A percentile compares a stretch with the other conserved stretches of the same genome.
These are phyloP conservation scores for Acronicta psi DNA, from an alignment of 2,888 invertebrate genomes.

Conservation along the genomic window DNA sequence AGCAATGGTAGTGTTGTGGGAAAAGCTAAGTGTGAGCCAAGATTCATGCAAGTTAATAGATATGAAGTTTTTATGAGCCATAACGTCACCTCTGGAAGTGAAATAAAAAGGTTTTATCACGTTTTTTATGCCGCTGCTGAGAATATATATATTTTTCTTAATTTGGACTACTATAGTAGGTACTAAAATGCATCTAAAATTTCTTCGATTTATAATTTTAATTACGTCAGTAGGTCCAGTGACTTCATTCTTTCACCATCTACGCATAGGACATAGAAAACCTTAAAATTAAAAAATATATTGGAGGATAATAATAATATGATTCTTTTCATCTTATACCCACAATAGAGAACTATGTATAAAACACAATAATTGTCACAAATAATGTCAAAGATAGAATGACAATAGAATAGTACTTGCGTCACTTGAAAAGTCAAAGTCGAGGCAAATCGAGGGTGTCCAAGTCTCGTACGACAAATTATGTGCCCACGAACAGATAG, in stretches of 20 bases:
- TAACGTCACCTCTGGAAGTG: constrained; percentile 75
- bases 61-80: constrained; percentile 77
- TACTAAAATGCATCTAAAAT: too few species aligned
- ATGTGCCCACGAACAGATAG: constrained; percentile 80
- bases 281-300: not conserved
- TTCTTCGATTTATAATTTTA: not conserved
- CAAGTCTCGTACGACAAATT: constrained; percentile 79
- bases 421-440: constrained; percentile 59
- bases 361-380: constrained; percentile 29
- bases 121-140: constrained; percentile 67
- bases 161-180: constrained; percentile 36
- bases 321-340: too few species aligned
- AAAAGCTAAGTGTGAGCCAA: constrained; percentile 64
- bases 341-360: not conserved
- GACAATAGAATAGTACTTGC: constrained; percentile 43
- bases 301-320: too few species aligned
- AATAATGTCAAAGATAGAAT: constrained; percentile 27
- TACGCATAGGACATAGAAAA: too few species aligned
- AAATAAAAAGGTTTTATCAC: constrained; percentile 73
- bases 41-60: constrained; percentile 77
- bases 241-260: too few species aligned
- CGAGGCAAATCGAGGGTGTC: constrained; percentile 62
- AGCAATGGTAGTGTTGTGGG: constrained; percentile 56
- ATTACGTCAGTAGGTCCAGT: too few species aligned
- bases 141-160: constrained; percentile 58